These are phyloP conservation scores for Anoplopoma fimbria DNA, from an alignment of 2,113 vertebrate species.

Conservation along the genomic window DNA sequence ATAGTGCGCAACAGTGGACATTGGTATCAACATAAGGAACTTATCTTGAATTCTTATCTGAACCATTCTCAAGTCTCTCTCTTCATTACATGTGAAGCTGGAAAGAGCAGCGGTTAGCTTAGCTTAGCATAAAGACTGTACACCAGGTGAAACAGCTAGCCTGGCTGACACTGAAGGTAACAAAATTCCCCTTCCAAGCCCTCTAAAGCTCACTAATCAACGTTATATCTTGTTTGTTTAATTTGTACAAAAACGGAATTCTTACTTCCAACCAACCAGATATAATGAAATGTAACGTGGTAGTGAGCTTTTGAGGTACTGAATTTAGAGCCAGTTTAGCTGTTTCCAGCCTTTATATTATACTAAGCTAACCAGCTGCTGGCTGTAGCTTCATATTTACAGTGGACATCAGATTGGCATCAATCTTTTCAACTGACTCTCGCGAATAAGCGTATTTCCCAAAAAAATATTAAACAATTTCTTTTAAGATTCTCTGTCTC, in stretches of 20 bases:
- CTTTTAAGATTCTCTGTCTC: too few species aligned
- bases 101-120: neutral
- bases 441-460: neutral
- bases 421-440: neutral
- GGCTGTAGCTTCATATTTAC: neutral
- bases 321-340: neutral
- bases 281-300: neutral
- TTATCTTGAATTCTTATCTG: neutral
- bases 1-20: neutral
- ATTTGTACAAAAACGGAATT: neutral
- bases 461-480: neutral
- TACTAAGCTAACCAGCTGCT: neutral
- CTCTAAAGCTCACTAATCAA: neutral
- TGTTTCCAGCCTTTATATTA: neutral
- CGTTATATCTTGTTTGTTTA: neutral
- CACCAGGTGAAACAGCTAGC: neutral
- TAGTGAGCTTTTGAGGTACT: neutral
- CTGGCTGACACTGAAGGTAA: neutral
- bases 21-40: neutral
- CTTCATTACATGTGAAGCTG: neutral
- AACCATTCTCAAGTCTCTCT: neutral
- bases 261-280: neutral
- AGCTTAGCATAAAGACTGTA: conserved; percentile 8
- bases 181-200: neutral
- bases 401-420: neutral